Evolutionary conservation across 2,888 invertebrate species (phyloP).

Genomic region (Leptarthrus brevirostris): DNA sequence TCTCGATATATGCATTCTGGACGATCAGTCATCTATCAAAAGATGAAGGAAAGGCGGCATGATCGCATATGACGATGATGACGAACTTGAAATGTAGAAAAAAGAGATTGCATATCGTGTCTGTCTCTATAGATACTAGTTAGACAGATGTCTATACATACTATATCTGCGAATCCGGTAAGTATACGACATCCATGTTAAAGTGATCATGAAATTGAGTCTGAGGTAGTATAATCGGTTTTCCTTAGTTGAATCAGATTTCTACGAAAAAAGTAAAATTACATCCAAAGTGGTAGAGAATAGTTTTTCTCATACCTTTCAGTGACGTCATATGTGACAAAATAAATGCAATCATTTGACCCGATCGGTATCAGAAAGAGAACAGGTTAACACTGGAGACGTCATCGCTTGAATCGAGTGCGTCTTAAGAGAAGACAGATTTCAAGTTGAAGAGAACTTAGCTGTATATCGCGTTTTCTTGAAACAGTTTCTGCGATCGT

Average conservation of each 20-base stretch:
- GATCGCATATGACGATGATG: conserved; percentile 37
- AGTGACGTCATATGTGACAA: conserved; percentile 17
- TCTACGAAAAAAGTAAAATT: neutral
- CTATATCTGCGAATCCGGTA: too few relatives aligned
- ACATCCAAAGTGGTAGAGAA: conserved; percentile 12
- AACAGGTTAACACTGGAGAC: neutral
- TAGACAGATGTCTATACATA: too few relatives aligned
- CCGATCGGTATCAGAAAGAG: neutral
- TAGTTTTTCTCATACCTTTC: conserved; percentile 4
- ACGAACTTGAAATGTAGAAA: conserved; percentile 29
- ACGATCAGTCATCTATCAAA: conserved; percentile 36
- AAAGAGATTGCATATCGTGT: conserved; percentile 10
- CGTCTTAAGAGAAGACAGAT: conserved; percentile 14
- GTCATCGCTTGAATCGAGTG: conserved; percentile 1
- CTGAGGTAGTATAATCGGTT: neutral
- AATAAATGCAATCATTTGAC: neutral
- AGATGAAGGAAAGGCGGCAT: conserved; percentile 41
- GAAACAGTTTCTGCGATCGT: neutral
- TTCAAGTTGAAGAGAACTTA: conserved; percentile 5
- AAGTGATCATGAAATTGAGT: conserved; percentile 25
- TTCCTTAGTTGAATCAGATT: neutral
- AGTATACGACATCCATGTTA: neutral
- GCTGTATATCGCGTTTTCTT: neutral
- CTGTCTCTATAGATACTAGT: too few relatives aligned
- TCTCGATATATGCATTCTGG: conserved; percentile 6